Conservation (phyloP, 1,140 invertebrate genomes). For the Sarcophaga bullata region DNA sequence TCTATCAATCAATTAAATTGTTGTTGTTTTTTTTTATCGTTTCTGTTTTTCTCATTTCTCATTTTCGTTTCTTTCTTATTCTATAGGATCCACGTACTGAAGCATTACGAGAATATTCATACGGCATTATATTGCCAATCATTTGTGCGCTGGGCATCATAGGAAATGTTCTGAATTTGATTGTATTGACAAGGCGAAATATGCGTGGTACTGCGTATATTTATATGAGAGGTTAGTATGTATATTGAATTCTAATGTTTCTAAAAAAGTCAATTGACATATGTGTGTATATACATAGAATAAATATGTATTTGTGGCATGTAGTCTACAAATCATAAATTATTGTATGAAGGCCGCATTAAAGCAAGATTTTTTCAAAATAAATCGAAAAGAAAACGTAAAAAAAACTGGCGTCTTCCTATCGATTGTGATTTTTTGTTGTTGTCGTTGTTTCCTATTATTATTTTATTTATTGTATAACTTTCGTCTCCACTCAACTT, state of each 20-base stretch:
- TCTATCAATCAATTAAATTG: background rate
- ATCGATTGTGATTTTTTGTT: background rate
- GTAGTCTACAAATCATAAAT: constrained; percentile 31
- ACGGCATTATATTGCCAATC: constrained; percentile 75
- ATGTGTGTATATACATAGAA: background rate
- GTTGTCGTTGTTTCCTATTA: background rate
- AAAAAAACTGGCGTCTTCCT: background rate
- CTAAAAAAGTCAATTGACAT: background rate
- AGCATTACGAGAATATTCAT: constrained; percentile 73
- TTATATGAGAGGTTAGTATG: constrained; percentile 77
- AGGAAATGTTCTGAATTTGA: constrained; percentile 78
- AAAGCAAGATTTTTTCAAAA: constrained; percentile 8
- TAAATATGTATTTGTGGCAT: background rate
- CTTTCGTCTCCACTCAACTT: background rate
- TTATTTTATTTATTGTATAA: background rate
- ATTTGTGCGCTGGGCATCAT: constrained; percentile 78
- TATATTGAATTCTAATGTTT: background rate
- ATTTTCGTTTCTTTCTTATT: constrained; percentile 18
- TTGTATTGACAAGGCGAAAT: constrained; percentile 78
- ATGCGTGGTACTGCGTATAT: constrained; percentile 82
- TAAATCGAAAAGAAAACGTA: constrained; percentile 21
- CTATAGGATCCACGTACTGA: constrained; percentile 72
- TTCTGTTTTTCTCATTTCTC: constrained; percentile 32
- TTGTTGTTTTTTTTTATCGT: constrained; percentile 25
- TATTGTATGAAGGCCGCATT: constrained; percentile 22